Conservation (phyloP, 2,888 invertebrate genomes). For the Auanema sp. region DNA sequence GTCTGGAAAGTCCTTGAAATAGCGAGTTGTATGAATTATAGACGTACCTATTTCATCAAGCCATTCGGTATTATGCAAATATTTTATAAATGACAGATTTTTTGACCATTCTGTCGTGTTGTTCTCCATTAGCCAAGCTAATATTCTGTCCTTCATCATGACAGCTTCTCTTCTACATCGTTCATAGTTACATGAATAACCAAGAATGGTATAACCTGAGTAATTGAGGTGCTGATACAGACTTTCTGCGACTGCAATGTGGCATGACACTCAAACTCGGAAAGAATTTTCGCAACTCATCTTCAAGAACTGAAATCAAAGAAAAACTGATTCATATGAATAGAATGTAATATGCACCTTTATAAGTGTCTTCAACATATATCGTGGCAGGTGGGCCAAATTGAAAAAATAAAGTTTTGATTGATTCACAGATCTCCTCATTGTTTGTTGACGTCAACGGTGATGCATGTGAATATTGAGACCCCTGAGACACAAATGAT, state of each 20-base stretch:
- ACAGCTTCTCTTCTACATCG: constrained; percentile 11
- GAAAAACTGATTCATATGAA: no score
- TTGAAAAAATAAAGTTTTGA: constrained; percentile 10
- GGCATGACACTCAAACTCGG: no score
- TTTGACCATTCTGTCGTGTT: constrained; percentile 8
- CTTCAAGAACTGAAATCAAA: no score
- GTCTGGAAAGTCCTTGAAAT: no score
- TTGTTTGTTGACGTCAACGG: background rate
- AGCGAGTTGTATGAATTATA: no score
- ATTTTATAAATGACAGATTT: constrained; percentile 15
- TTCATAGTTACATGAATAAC: background rate
- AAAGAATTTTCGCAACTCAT: no score
- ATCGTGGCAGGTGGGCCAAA: constrained; percentile 12
- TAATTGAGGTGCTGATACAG: background rate
- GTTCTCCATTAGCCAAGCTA: constrained; percentile 17
- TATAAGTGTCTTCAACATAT: constrained; percentile 4
- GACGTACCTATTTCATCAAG: constrained; percentile 11
- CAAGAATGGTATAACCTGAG: background rate
- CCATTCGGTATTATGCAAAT: constrained; percentile 16
- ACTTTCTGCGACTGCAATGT: background rate
- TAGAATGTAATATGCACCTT: background rate
- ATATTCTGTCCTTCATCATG: constrained; percentile 13
- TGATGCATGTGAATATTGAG: constrained; percentile 12
- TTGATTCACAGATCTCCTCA: background rate
- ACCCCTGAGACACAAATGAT: background rate